Evolutionary conservation across 2,888 invertebrate species (phyloP), one percentile per base, ranked within the genome.

Genomic region (Meganola albula): DNA sequence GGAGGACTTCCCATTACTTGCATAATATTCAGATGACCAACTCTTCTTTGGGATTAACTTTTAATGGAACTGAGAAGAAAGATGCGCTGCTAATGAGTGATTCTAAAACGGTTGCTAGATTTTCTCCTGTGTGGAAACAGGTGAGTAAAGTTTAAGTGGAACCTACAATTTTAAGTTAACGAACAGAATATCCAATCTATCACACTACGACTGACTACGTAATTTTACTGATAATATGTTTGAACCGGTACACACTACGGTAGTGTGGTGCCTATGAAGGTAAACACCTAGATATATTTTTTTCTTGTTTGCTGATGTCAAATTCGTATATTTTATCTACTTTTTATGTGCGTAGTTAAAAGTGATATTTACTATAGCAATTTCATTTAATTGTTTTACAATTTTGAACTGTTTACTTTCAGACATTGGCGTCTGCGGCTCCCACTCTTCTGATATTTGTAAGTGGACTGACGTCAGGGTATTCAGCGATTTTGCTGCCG

Each of bases 401-500:
- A n/a, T n/a, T n/a, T n/a, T n/a, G n/a, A n/a, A n/a, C n/a, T n/a
- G n/a, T n/a, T n/a, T n/a, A n/a, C n/a, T 82, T 80, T 2, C 76
- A 91, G 89, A 77, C 75, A 8, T 52, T 90, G 27, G 88, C 89
- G 16, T 84, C 89, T 2, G 55, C 84, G 4, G 89, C 88, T 0
- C 83, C 89, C 0, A 82, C 90, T 28, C 60, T 90, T 18, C 66
- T 88, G 20, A 87, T 90, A 1, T 71, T 90, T 41, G 75, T 87
- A 1, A 74, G 87, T 0, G 91, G 91, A 1, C 85, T 90, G 56
- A 89, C 89, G 0, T 87, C 88, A 1, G 91, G 91, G 0, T 91
- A 88, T 62, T 91, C 90, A 1, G 90, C 89, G 1, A 86, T 90
- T 12, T 61, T 91, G 16, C 66, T 91, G 26, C 90, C 91, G 0